phyloP scores from a whole-genome alignment of 2,797 vertebrate genomes.

The Brachyalestes nurse region DNA sequence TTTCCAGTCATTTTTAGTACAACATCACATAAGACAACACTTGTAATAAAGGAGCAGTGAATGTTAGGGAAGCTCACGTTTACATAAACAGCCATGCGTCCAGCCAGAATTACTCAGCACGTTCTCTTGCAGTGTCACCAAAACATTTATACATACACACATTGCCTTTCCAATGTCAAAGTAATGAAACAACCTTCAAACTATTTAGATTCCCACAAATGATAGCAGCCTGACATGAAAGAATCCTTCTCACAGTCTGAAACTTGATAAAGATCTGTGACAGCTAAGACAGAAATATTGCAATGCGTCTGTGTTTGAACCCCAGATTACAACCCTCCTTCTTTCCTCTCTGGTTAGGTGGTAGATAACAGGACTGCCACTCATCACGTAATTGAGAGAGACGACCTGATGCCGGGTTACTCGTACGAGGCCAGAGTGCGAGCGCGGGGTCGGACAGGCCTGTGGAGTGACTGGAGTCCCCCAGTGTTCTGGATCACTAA shows the following conservation, averaged over 20 bases:
- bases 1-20: too few species aligned
- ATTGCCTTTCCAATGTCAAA: conserved; percentile 20
- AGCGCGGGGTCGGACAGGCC: conserved; percentile 54
- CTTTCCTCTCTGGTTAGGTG: conserved; percentile 56
- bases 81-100: background rate
- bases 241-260: conserved; percentile 19
- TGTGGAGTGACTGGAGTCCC: conserved; percentile 78
- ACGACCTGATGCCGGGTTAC: conserved; percentile 51
- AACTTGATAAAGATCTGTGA: conserved; percentile 48
- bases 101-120: background rate
- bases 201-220: conserved; percentile 39
- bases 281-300: background rate
- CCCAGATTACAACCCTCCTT: background rate
- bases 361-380: conserved; percentile 44
- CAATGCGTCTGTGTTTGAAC: background rate
- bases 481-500: conserved; percentile 67
- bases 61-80: background rate
- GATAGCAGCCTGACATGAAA: conserved; percentile 46
- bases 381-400: conserved; percentile 55
- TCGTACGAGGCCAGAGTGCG: conserved; percentile 73
- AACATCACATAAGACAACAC: background rate
- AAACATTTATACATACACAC: background rate
- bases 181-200: conserved; percentile 34
- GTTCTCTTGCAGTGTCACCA: background rate
- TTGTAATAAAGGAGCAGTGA: background rate